These are phyloP conservation scores for Suillia variegata DNA, from an alignment of 2,888 invertebrate species.

Conservation along the genomic window DNA sequence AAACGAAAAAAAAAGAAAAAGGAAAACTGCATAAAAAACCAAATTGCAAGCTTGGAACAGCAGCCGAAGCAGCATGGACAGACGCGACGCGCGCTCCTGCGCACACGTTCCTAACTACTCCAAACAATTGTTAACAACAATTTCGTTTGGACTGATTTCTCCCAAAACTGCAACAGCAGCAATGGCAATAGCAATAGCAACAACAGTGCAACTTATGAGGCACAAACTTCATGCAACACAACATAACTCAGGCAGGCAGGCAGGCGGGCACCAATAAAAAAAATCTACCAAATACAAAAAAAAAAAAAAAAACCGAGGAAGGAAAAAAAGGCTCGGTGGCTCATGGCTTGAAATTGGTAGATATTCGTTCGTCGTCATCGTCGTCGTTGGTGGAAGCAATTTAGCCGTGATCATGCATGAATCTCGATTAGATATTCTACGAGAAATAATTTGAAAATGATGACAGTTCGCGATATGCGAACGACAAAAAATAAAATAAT, in stretches of 20 bases:
- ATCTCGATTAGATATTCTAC: conserved; percentile 63
- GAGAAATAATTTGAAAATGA: conserved; percentile 63
- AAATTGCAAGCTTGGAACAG: too few species aligned
- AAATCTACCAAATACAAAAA: not conserved
- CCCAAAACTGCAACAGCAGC: conserved; percentile 13
- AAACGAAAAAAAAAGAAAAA: not conserved
- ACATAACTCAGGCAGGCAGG: conserved; percentile 17
- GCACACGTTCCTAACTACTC: conserved; percentile 7
- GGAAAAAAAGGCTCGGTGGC: not conserved
- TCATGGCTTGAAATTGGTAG: too few species aligned
- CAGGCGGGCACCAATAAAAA: too few species aligned
- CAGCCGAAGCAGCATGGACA: too few species aligned
- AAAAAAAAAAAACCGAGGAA: not conserved
- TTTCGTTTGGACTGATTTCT: conserved; percentile 29
- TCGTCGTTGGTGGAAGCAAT: conserved; percentile 57
- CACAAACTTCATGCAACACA: conserved; percentile 7
- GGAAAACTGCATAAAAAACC: not conserved
- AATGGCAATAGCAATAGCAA: too few species aligned
- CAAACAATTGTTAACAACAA: conserved; percentile 28
- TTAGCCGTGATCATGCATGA: conserved; percentile 61
- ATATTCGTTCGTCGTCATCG: too few species aligned
- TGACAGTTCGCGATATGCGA: conserved; percentile 60
- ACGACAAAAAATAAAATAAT: conserved; percentile 26
- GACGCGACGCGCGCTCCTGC: too few species aligned
- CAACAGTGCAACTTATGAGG: conserved; percentile 11